A percentile compares a stretch with the other conserved stretches of the same genome.
Evolutionary conservation across 2,888 invertebrate genomes (phyloP).

Genomic region (Drosophila emarginata): DNA sequence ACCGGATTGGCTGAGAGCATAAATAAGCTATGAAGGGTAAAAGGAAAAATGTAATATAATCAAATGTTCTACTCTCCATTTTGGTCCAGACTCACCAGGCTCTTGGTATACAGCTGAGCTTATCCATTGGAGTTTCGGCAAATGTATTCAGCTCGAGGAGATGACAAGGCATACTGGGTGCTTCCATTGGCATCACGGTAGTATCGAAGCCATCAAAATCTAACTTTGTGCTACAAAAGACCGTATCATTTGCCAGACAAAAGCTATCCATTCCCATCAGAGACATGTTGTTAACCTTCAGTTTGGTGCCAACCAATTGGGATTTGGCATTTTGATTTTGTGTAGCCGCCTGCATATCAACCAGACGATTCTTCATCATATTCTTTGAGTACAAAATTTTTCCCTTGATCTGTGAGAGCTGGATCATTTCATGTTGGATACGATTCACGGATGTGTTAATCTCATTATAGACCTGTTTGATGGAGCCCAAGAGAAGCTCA

Average conservation of each 20-base stretch:
- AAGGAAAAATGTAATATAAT: slow-evolving; percentile 6
- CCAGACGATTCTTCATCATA: slow-evolving; percentile 72
- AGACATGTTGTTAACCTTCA: slow-evolving; percentile 67
- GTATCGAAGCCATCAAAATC: slow-evolving; percentile 74
- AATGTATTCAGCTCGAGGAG: slow-evolving; percentile 76
- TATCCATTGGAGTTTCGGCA: slow-evolving; percentile 75
- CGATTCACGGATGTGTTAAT: slow-evolving; percentile 77
- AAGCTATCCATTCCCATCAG: slow-evolving; percentile 66
- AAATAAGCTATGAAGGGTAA: slow-evolving; percentile 58
- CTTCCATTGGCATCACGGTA: slow-evolving; percentile 47
- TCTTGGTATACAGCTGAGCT: slow-evolving; percentile 69
- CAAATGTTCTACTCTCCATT: neutral
- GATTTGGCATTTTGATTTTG: slow-evolving; percentile 61
- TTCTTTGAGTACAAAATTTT: slow-evolving; percentile 81
- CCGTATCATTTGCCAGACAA: slow-evolving; percentile 66
- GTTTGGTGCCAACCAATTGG: slow-evolving; percentile 68
- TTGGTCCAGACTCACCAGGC: slow-evolving; percentile 66
- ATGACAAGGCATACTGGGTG: slow-evolving; percentile 67
- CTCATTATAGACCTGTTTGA: slow-evolving; percentile 78
- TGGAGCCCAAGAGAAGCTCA: slow-evolving; percentile 75
- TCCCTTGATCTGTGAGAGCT: slow-evolving; percentile 80
- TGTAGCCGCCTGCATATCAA: slow-evolving; percentile 66
- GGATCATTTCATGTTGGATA: slow-evolving; percentile 79
- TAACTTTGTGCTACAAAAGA: slow-evolving; percentile 80
- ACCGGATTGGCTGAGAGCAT: slow-evolving; percentile 80